A percentile compares a stretch with the other conserved stretches of the same genome.
Conservation (phyloP, 2,113 vertebrate species). For the Brachionichthys hirsutus region DNA sequence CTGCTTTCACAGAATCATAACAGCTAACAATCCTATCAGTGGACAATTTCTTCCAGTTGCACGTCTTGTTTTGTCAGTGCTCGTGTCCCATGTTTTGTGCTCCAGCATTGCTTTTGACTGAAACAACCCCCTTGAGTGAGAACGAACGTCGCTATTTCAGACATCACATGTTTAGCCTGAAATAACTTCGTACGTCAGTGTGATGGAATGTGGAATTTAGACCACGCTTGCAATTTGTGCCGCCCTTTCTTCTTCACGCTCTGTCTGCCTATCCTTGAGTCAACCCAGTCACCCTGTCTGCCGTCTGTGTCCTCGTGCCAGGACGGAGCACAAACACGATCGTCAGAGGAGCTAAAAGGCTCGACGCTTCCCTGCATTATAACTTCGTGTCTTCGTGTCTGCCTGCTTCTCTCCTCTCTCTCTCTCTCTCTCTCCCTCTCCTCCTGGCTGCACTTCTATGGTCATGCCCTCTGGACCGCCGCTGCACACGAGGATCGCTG, state of each 20-base stretch:
- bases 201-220: conserved; percentile 59
- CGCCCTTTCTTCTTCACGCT: conserved; percentile 14
- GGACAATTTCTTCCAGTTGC: too few relatives aligned
- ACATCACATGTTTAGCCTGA: conserved; percentile 24
- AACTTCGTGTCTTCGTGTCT: background rate
- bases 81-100: background rate
- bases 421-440: conserved; percentile 21
- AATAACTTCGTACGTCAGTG: conserved; percentile 32
- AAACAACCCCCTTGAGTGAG: conserved; percentile 3
- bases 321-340: conserved; percentile 5
- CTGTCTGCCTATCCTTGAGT: conserved; percentile 51
- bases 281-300: conserved; percentile 21
- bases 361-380: conserved; percentile 16
- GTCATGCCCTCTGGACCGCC: conserved; percentile 38
- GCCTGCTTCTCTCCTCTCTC: conserved; percentile 9
- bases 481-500: conserved; percentile 27
- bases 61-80: too few relatives aligned
- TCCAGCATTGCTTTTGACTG: background rate
- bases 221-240: conserved; percentile 28
- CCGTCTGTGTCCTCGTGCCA: conserved; percentile 35
- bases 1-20: background rate
- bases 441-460: conserved; percentile 30
- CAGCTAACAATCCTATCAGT: too few relatives aligned
- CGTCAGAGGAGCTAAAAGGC: conserved; percentile 12
- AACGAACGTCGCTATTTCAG: conserved; percentile 27